Percentiles rank a stretch among this genome's conserved stretches.
phyloP scores from a whole-genome alignment of 2,113 vertebrate genomes.

The Malurus melanocephalus region DNA sequence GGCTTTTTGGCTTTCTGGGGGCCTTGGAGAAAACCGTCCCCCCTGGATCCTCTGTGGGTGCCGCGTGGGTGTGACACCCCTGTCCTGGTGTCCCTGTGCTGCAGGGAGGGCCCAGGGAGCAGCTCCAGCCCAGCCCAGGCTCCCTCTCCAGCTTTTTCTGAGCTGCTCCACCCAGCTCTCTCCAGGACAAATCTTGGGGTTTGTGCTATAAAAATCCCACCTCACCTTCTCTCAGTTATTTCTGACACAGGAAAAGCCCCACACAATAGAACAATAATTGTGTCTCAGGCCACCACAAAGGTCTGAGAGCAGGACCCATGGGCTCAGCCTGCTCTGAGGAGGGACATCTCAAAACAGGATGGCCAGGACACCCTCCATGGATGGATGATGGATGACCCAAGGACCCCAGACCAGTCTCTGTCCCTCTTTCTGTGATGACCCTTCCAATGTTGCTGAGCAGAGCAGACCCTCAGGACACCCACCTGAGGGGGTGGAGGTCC shows the following conservation, averaged over 20 bases:
- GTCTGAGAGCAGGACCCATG: neutral
- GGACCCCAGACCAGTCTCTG: neutral
- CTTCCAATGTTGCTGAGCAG: neutral
- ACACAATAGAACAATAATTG: neutral
- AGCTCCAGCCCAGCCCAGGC: neutral
- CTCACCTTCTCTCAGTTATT: neutral
- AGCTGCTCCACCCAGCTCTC: neutral
- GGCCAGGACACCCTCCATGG: neutral
- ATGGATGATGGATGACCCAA: neutral
- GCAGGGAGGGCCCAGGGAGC: neutral
- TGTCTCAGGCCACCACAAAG: accelerated
- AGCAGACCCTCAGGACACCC: neutral
- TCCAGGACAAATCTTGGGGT: neutral
- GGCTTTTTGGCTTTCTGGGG: neutral
- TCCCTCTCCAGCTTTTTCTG: neutral
- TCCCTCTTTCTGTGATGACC: neutral
- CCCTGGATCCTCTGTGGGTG: neutral
- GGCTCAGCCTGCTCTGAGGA: neutral
- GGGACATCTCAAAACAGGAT: neutral
- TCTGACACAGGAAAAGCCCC: neutral
- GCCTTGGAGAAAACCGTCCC: neutral
- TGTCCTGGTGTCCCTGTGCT: neutral
- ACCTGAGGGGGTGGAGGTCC: neutral
- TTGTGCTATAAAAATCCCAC: neutral
- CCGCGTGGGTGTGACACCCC: neutral